These are phyloP conservation scores for Oxytorus armatus DNA, from an alignment of 2,888 invertebrate genomes.

Conservation along the genomic window DNA sequence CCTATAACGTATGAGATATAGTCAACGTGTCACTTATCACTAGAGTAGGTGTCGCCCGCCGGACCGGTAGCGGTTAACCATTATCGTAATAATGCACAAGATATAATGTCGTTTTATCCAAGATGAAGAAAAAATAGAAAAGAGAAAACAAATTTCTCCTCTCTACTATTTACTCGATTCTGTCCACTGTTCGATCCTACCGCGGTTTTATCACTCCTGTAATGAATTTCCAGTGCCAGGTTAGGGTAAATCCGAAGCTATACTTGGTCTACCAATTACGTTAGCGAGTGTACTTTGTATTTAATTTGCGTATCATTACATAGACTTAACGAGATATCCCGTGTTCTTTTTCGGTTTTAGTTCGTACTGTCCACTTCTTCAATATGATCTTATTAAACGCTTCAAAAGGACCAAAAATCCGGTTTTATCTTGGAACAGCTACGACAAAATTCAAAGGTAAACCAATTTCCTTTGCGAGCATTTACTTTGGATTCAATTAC, in stretches of 20 bases:
- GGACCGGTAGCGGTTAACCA: conserved; percentile 10
- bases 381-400: no score
- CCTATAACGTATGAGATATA: conserved; percentile 33
- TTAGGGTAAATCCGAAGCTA: background rate
- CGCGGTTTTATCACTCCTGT: conserved; percentile 1
- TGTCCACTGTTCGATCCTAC: background rate
- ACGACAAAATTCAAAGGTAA: no score
- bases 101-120: background rate
- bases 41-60: background rate
- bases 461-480: no score
- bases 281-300: conserved; percentile 1
- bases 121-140: background rate
- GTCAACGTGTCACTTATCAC: background rate
- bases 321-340: background rate
- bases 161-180: background rate
- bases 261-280: background rate
- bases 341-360: background rate
- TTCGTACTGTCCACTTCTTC: no score
- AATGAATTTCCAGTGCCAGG: background rate
- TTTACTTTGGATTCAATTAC: no score
- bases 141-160: background rate
- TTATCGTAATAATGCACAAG: conserved; percentile 1
- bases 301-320: background rate
- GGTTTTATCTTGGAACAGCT: no score
- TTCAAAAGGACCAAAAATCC: no score